phyloP scores from a whole-genome alignment of 2,797 vertebrate species.

The Tenualosa thibaudeaui region DNA sequence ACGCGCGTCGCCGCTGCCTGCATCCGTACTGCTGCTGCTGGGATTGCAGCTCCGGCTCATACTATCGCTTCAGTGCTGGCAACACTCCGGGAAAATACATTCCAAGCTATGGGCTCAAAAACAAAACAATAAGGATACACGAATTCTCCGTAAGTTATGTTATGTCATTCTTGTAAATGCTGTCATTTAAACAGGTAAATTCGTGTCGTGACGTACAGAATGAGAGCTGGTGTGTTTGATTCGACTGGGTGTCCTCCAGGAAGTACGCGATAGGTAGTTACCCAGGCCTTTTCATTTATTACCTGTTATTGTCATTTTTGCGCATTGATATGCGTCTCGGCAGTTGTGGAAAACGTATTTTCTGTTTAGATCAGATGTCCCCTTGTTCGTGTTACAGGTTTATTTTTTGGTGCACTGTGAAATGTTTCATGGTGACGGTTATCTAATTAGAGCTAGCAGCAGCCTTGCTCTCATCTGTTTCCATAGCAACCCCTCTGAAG shows the following conservation, averaged over 20 bases:
- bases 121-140: slow-evolving; percentile 24
- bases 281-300: slow-evolving; percentile 60
- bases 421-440: slow-evolving; percentile 20
- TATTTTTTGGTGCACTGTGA: slow-evolving; percentile 14
- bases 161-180: slow-evolving; percentile 5
- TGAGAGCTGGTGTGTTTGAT: slow-evolving; percentile 36
- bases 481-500: slow-evolving; percentile 72
- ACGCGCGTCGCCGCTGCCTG: slow-evolving; percentile 63
- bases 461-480: slow-evolving; percentile 60
- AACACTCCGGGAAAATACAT: slow-evolving; percentile 60
- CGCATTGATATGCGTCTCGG: neutral
- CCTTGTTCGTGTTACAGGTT: neutral
- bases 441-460: slow-evolving; percentile 25
- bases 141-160: slow-evolving; percentile 18
- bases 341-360: neutral
- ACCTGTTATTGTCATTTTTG: neutral
- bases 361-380: neutral
- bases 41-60: slow-evolving; percentile 66
- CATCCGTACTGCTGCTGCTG: slow-evolving; percentile 63
- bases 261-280: slow-evolving; percentile 59
- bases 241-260: slow-evolving; percentile 63
- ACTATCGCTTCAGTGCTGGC: slow-evolving; percentile 46
- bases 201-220: slow-evolving; percentile 24
- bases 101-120: slow-evolving; percentile 64
- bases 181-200: slow-evolving; percentile 6